These are phyloP conservation scores for Erinaceus europaeus DNA, from an alignment of 2,113 vertebrate genomes.

Conservation along the genomic window DNA sequence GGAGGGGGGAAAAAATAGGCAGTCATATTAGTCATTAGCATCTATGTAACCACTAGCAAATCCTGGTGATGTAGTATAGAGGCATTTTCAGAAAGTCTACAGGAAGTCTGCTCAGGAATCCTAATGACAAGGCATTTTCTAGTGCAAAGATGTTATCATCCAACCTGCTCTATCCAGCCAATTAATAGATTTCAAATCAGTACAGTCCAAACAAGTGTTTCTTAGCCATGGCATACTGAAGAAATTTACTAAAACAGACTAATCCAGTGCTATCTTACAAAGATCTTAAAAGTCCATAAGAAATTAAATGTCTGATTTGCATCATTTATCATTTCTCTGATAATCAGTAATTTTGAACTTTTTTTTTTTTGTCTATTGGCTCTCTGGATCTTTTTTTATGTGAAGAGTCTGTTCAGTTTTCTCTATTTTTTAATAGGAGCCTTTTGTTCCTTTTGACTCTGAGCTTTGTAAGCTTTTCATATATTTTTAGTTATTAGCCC, in stretches of 20 bases:
- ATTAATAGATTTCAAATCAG: not conserved
- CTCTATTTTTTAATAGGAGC: too few species aligned
- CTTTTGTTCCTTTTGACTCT: too few species aligned
- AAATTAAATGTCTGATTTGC: too few species aligned
- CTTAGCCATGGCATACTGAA: not conserved
- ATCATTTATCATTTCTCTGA: too few species aligned
- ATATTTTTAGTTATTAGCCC: too few species aligned
- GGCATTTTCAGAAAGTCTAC: not conserved
- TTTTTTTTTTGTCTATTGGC: too few species aligned
- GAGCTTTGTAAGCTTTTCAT: too few species aligned
- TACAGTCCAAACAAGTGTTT: not conserved
- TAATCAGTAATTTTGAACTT: too few species aligned
- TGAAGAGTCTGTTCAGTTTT: too few species aligned
- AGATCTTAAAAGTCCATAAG: not conserved
- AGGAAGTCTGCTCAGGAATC: not conserved
- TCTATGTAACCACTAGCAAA: not conserved
- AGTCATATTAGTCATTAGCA: too few species aligned
- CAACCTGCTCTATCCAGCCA: not conserved
- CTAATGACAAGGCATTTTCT: not conserved
- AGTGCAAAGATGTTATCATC: not conserved
- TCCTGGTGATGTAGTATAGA: not conserved
- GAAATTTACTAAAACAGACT: not conserved
- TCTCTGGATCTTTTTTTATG: too few species aligned
- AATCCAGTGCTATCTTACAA: not conserved
- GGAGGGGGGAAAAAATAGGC: too few species aligned